Percentiles rank a stretch among this genome's conserved stretches.
Evolutionary conservation across 1,140 invertebrate species (phyloP).

Genomic region (Gyrodactylus salaris): DNA sequence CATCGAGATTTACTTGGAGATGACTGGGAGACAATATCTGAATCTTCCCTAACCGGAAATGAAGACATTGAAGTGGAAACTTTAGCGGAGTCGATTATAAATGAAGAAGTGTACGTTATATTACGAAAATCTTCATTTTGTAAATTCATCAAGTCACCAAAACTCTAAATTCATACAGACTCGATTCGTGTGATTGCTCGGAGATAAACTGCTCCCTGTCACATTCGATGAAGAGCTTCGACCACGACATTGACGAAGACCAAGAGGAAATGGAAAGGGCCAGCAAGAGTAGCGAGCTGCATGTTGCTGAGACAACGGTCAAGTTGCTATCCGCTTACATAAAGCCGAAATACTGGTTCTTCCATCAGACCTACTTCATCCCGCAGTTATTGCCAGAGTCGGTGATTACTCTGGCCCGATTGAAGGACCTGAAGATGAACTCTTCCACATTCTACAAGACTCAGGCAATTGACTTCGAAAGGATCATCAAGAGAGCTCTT

Average conservation of each 20-base stretch:
- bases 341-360: neutral
- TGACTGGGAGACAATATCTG: neutral
- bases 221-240: neutral
- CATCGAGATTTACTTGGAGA: neutral
- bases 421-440: neutral
- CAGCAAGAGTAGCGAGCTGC: neutral
- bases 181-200: neutral
- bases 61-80: neutral
- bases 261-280: neutral
- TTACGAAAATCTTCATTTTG: no score
- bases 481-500: neutral
- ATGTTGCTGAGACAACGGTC: neutral
- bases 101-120: no score
- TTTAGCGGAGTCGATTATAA: no score
- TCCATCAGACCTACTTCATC: neutral
- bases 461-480: neutral
- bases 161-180: neutral
- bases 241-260: neutral
- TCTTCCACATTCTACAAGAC: neutral
- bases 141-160: neutral
- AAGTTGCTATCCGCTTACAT: neutral
- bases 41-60: no score
- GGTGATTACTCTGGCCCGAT: neutral
- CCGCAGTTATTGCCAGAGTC: neutral
- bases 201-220: neutral